A percentile compares a stretch with the other conserved stretches of the same genome.
Conservation (phyloP, 2,797 vertebrate species). For the Micromesistius poutassou region DNA sequence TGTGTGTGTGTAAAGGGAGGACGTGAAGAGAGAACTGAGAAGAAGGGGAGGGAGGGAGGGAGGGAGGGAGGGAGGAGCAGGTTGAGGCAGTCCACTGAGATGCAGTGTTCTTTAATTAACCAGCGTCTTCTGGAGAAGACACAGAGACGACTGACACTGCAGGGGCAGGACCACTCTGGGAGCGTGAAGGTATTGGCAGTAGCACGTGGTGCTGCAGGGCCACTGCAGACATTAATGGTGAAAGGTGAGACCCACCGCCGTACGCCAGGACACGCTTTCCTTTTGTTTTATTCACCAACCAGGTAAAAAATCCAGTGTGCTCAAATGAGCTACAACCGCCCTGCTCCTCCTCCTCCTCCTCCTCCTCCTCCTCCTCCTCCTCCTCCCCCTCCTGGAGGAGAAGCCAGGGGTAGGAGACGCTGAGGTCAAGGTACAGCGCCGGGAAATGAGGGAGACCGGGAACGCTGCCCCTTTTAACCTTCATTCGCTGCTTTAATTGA, state of each 20-base stretch:
- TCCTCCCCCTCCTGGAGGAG: background rate
- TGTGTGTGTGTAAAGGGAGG: background rate
- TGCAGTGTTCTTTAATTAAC: constrained; percentile 67
- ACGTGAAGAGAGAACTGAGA: background rate
- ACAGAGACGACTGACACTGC: constrained; percentile 40
- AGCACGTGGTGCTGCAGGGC: constrained; percentile 24
- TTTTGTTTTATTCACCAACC: background rate
- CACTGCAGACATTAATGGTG: constrained; percentile 40
- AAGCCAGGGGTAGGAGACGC: background rate
- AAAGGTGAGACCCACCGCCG: constrained; percentile 49
- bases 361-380: background rate
- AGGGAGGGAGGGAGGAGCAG: constrained; percentile 30
- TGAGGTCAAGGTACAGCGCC: background rate
- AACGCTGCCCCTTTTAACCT: background rate
- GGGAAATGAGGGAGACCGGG: background rate
- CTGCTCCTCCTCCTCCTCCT: background rate
- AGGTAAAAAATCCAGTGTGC: background rate
- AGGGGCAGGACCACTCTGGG: constrained; percentile 55
- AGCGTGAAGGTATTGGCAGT: constrained; percentile 32
- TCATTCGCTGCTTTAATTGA: background rate
- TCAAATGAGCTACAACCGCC: background rate
- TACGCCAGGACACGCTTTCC: background rate
- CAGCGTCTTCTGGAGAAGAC: constrained; percentile 54
- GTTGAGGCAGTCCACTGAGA: constrained; percentile 65
- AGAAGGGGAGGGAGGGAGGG: background rate